These are phyloP conservation scores for Peromyscus aztecus DNA, from an alignment of 2,797 vertebrate genomes.

Conservation along the genomic window DNA sequence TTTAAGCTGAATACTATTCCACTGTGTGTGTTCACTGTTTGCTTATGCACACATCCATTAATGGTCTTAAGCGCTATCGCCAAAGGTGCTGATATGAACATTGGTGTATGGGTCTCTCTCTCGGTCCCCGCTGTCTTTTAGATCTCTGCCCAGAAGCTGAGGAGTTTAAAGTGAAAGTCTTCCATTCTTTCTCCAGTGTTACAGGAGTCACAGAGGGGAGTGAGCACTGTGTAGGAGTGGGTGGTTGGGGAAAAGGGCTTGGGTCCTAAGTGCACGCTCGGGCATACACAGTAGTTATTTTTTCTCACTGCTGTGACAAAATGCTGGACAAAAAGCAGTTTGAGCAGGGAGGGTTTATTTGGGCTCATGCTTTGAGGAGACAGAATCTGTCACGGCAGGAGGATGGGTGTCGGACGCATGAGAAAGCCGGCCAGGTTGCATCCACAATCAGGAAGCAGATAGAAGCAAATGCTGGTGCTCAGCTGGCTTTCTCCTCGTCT, in stretches of 20 bases:
- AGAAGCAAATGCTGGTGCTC: neutral
- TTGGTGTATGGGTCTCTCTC: neutral
- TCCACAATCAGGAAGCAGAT: neutral
- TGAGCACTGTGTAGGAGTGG: neutral
- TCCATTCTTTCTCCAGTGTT: neutral
- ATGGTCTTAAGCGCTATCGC: neutral
- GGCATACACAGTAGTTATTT: neutral
- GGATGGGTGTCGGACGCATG: neutral
- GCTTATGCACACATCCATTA: neutral
- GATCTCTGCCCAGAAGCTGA: neutral
- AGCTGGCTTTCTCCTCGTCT: neutral
- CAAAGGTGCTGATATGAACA: too few species aligned
- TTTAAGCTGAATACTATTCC: neutral
- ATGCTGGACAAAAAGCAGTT: neutral
- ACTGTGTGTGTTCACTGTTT: neutral
- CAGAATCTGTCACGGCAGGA: neutral
- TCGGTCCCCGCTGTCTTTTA: neutral
- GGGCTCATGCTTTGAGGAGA: neutral
- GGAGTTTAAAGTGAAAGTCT: neutral
- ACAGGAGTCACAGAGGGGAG: neutral
- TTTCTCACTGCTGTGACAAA: neutral
- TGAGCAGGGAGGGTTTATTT: neutral
- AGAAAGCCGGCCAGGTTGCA: neutral
- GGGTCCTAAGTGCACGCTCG: neutral
- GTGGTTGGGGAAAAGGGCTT: neutral